Percentiles rank a stretch among this genome's conserved stretches.
phyloP scores from a whole-genome alignment of 2,888 invertebrate species.

The Uropetala carovei region DNA sequence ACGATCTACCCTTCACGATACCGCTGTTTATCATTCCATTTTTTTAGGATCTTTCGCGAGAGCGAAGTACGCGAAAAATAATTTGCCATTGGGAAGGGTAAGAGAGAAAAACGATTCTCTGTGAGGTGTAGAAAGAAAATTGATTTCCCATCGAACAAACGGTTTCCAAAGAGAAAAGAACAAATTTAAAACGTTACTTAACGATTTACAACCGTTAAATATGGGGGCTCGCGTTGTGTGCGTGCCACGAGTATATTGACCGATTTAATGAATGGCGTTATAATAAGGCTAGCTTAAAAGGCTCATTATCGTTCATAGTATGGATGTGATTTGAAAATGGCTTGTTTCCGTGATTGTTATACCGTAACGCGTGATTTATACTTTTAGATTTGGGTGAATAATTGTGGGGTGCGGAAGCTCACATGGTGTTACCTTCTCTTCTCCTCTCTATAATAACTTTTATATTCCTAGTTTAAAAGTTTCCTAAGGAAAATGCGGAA shows the following conservation, averaged over 20 bases:
- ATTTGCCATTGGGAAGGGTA: constrained; percentile 36
- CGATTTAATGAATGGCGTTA: constrained; percentile 18
- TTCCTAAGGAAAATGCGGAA: too few species aligned
- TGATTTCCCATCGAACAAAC: constrained; percentile 31
- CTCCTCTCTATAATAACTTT: too few species aligned
- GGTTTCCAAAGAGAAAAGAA: background rate
- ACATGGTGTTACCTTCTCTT: too few species aligned
- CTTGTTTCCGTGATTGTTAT: background rate
- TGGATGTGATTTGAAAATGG: background rate
- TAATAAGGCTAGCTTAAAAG: background rate
- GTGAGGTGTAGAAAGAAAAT: background rate
- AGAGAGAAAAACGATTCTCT: background rate
- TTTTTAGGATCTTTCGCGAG: constrained; percentile 20
- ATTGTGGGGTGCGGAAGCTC: too few species aligned
- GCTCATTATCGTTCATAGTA: too few species aligned
- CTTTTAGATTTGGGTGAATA: too few species aligned
- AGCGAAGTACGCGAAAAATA: constrained; percentile 4
- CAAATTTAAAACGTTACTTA: background rate
- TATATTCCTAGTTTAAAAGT: too few species aligned
- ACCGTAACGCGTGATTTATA: too few species aligned
- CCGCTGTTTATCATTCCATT: constrained; percentile 46
- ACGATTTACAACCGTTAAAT: constrained; percentile 52
- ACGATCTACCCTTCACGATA: constrained; percentile 45
- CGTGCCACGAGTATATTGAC: background rate
- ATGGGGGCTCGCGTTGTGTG: constrained; percentile 24